Evolutionary conservation across 2,113 vertebrate genomes (phyloP), one percentile per base, ranked within the genome.

Genomic region (Nematolebias whitei): DNA sequence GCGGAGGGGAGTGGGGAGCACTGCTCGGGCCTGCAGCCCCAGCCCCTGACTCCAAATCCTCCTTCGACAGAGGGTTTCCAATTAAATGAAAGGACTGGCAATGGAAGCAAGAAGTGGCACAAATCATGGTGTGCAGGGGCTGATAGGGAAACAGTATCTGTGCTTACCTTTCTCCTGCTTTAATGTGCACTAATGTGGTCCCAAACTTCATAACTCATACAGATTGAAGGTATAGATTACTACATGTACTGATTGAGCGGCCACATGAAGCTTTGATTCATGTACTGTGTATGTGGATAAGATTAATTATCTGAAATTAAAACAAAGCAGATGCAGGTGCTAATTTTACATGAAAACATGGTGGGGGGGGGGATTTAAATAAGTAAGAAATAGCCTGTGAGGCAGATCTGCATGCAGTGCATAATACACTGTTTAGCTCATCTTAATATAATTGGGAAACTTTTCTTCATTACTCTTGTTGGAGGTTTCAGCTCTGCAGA

Each of bases 401-500:
- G n/a, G 51, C 16, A 24, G 55, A 66, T 57, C 48, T 49, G 45
- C 12, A 41, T 12, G 41, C 58, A 19, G 13, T 23, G 12, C 41
- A 20, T 23, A 12, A 39, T 13, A 24, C 43, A 18, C 40, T 20
- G 23, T 53, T 79, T 39, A 53, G 22, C 53, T 62, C 44, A n/a
- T 61, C 32, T 23, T 1, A 18, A 49, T 51, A 41, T 56, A 55
- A 55, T 14, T 84, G 74, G 69, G 66, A 26, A 69, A 43, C 45
- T 63, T 74, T 45, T 59, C 54, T 58, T 38, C 9, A 3, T 60
- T 54, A 57, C 57, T 55, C 0, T 2, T 4, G 49, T 18, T 40
- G 78, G 68, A 62, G 67, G 59, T 58, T 80, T 81, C 61, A 82
- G 81, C 59, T 74, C 75, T 80, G 51, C 7, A 76, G 88, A 87